Evolutionary conservation across 2,113 vertebrate species (phyloP), one percentile per base, ranked within the genome.

Genomic region (Mesoclemmys tuberculata): DNA sequence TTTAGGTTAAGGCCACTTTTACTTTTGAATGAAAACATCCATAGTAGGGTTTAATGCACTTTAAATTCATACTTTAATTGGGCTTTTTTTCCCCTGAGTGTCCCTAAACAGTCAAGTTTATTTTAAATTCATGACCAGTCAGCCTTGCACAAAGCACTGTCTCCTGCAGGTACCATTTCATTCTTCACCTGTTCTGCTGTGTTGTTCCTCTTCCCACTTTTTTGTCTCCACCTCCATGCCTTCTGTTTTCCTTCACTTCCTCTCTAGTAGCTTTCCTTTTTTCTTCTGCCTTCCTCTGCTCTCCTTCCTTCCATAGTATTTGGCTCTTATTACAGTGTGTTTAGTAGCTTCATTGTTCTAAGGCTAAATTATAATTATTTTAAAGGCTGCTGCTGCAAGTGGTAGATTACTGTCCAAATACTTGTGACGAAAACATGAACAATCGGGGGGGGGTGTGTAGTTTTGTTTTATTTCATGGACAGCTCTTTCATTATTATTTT

Each of bases 381-480:
- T 16, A 14, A 89, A 75, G 26, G 5, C 22, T 52, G 18, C 22
- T 52, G 18, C 29, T 86, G 26, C 49, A 14, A 7, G 35, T 29
- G 83, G 51, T 48, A 61, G 48, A 64, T n/a, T 85, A 90, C 78
- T 27, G 64, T 68, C 54, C 80, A 90, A 84, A 80, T 31, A 85
- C 68, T 21, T 46, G 75, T 83, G 68, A 19, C 52, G 16, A 44
- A 51, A 51, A 85, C 3, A 64, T 14, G 19, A 52, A 24, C 48
- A 88, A 46, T 88, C 38, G 87, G 41, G 27, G 26, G 5, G 58
- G 41, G 27, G 26, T 4, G 58, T 88, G 38, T 79, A 44, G 8
- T n/a, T 18, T 68, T 68, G 13, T 21, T 55, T 26, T 55, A 35
- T 80, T 8, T 38, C n/a, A 13, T 48, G 55, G 52, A 41, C 75